phyloP scores from a whole-genome alignment of 1,140 invertebrate genomes.

The Laupala kohalensis region DNA sequence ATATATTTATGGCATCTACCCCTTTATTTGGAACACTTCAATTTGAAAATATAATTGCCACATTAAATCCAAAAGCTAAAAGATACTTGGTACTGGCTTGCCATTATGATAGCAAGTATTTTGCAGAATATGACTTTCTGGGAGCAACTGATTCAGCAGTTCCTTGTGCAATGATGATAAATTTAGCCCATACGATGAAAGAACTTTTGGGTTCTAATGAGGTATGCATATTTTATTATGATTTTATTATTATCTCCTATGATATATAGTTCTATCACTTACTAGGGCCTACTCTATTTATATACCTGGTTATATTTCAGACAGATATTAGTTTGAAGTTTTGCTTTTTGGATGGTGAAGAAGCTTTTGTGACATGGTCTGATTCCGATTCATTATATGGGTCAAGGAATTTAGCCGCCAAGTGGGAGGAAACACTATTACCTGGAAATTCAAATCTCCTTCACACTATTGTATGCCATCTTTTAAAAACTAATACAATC shows the following conservation, averaged over 20 bases:
- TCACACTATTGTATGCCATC: conserved; percentile 62
- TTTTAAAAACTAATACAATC: too few relatives aligned
- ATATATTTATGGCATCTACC: conserved; percentile 57
- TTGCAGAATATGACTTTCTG: conserved; percentile 59
- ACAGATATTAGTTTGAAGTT: conserved; percentile 75
- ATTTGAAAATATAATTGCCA: conserved; percentile 80
- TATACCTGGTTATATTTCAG: conserved; percentile 20
- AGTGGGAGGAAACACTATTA: conserved; percentile 51
- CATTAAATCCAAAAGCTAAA: conserved; percentile 64
- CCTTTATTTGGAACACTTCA: conserved; percentile 55
- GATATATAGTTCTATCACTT: too few relatives aligned
- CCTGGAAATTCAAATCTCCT: conserved; percentile 52
- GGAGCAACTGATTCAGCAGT: conserved; percentile 96
- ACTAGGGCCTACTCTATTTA: too few relatives aligned
- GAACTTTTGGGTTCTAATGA: conserved; percentile 40
- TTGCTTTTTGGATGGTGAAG: conserved; percentile 96
- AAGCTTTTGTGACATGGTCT: conserved; percentile 83
- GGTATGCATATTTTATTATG: neutral
- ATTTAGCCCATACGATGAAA: conserved; percentile 66
- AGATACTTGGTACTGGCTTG: conserved; percentile 75
- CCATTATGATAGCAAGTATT: conserved; percentile 92
- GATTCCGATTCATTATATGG: conserved; percentile 88
- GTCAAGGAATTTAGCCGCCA: conserved; percentile 71
- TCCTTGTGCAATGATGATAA: conserved; percentile 89
- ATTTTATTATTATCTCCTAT: neutral